Percentiles rank a stretch among this genome's conserved stretches.
These are phyloP conservation scores for Echinometra lucunter DNA, from an alignment of 53 echinoderm and acorn worm genomes.

Conservation along the genomic window DNA sequence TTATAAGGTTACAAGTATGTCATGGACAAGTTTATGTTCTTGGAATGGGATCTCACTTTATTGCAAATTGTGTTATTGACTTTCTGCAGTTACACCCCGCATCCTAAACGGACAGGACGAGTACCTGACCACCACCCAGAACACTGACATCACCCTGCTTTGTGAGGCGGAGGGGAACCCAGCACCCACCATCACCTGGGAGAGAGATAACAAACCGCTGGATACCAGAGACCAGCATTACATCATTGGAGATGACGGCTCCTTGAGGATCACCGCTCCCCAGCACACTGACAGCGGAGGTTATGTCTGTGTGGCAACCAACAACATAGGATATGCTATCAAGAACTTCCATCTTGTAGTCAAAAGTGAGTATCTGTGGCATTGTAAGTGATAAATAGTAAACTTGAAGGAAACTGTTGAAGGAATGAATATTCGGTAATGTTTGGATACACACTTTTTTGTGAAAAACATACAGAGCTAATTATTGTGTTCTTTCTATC, in stretches of 20 bases:
- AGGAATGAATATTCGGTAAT: too few species aligned
- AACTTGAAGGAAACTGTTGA: too few species aligned
- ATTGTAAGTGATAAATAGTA: too few species aligned
- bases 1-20: too few species aligned
- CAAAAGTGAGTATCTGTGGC: conserved; percentile 16
- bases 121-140: conserved; percentile 73
- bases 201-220: conserved; percentile 72
- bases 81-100: conserved; percentile 75
- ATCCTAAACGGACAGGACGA: conserved; percentile 68
- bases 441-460: too few species aligned
- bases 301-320: conserved; percentile 82
- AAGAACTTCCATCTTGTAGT: conserved; percentile 55
- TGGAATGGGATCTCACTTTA: too few species aligned
- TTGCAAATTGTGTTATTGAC: too few species aligned
- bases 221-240: conserved; percentile 59
- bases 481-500: too few species aligned
- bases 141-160: conserved; percentile 75
- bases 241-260: conserved; percentile 48
- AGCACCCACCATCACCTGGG: conserved; percentile 81
- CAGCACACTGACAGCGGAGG: conserved; percentile 80
- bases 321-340: conserved; percentile 70
- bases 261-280: conserved; percentile 73
- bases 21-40: too few species aligned
- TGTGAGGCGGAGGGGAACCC: conserved; percentile 89
- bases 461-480: too few species aligned